Evolutionary conservation across 2,113 vertebrate genomes (phyloP), one percentile per base, ranked within the genome.

Genomic region (Solea senegalensis): DNA sequence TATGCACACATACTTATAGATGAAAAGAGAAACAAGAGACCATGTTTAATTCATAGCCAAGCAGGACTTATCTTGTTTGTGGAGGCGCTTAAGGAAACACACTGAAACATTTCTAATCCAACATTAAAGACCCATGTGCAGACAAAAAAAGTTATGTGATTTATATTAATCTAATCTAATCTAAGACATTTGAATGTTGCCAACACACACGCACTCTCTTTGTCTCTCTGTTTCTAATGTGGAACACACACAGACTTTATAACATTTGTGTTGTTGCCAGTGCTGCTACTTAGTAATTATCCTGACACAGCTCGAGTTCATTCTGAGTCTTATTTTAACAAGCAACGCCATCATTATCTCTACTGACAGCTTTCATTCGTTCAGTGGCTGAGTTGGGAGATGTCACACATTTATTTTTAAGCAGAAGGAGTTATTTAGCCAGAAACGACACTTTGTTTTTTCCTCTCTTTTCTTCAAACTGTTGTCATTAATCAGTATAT

Each of bases 71-170:
- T 27, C 51, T 53, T 53, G 51, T 53, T 48, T 48, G 48, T 53
- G 21, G 21, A 21, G 51, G 26, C 21, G 9, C 10, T 27, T 9
- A 27, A 53, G 21, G 10, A 12, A 53, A 53, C 21, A 27, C 59
- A 57, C 21, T 21, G 21, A 21, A 21, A 21, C 26, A 15, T 53
- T 11, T 27, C 21, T 53, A 5, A 12, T 12, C 1, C 8, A 11
- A 41, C 15, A 44, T 52, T 28, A 69, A 69, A 71, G 44, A 74
- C n/a, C 55, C 34, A 69, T n/a, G 46, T 3, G 2, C 56, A 27
- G 9, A 40, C 44, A 45, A 60, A 72, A 56, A 34, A 11, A 56
- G 21, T 21, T 21, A 21, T 21, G 21, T 21, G 21, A 21, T 21
- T 21, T 21, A 21, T 21, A 21, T 21, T 21, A 21, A 21, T 21